Evolutionary conservation across 2,888 invertebrate species (phyloP).

Genomic region (Panopea generosa): DNA sequence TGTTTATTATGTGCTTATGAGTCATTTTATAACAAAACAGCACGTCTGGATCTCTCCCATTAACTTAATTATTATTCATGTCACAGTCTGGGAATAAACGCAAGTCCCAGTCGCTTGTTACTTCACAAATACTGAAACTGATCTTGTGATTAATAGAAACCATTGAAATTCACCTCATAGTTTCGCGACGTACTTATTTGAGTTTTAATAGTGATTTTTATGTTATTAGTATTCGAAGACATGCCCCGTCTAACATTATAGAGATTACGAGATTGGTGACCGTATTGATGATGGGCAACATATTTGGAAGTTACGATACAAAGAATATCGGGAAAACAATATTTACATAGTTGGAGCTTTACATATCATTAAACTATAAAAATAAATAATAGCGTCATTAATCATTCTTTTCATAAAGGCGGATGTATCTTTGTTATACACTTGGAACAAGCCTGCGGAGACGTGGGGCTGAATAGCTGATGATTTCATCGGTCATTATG

Average conservation of each 20-base stretch:
- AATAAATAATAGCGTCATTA: not conserved
- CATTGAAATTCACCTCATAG: slow-evolving; percentile 58
- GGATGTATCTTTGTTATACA: too few species aligned
- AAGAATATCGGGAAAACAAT: slow-evolving; percentile 27
- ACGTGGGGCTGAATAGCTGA: too few species aligned
- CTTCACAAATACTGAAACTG: slow-evolving; percentile 53
- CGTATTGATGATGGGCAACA: slow-evolving; percentile 33
- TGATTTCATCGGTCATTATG: too few species aligned
- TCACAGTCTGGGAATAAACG: slow-evolving; percentile 45
- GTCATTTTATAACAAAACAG: too few species aligned
- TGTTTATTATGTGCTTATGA: too few species aligned
- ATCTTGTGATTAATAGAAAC: slow-evolving; percentile 51
- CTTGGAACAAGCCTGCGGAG: too few species aligned
- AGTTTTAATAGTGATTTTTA: slow-evolving; percentile 50
- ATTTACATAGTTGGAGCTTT: slow-evolving; percentile 28
- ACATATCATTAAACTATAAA: slow-evolving; percentile 33
- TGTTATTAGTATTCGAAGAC: slow-evolving; percentile 54
- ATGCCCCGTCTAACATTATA: slow-evolving; percentile 30
- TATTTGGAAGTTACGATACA: slow-evolving; percentile 29
- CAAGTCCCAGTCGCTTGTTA: slow-evolving; percentile 45
- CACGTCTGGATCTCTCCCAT: too few species aligned
- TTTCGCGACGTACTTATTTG: slow-evolving; percentile 42
- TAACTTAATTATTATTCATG: slow-evolving; percentile 51
- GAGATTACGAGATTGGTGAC: slow-evolving; percentile 40
- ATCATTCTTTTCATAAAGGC: too few species aligned